These are phyloP conservation scores for Melinopterus prodromus DNA, from an alignment of 2,888 invertebrate genomes.

Conservation along the genomic window DNA sequence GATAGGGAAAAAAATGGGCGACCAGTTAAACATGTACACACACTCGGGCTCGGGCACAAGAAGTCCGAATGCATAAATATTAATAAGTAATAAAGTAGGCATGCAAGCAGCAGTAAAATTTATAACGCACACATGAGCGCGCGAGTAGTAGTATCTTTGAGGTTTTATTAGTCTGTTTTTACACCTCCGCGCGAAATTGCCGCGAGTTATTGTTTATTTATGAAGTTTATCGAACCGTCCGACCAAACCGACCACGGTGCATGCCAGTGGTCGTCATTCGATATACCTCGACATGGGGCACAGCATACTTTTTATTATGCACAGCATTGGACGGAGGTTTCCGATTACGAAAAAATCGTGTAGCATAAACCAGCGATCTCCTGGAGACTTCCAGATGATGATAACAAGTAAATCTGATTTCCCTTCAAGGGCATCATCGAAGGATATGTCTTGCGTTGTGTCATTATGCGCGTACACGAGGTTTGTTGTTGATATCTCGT, in stretches of 20 bases:
- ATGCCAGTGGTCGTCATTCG: not conserved
- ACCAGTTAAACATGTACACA: not conserved
- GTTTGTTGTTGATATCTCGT: not conserved
- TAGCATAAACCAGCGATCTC: not conserved
- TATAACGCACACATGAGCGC: not conserved
- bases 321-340: not conserved
- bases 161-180: slow-evolving; percentile 29
- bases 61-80: slow-evolving; percentile 28
- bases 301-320: not conserved
- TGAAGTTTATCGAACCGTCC: slow-evolving; percentile 30
- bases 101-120: not conserved
- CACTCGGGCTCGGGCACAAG: not conserved
- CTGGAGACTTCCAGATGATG: not conserved
- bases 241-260: not conserved
- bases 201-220: slow-evolving; percentile 30
- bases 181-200: slow-evolving; percentile 33
- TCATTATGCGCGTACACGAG: not conserved
- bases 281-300: not conserved
- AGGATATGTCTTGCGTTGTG: not conserved
- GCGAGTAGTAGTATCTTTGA: slow-evolving; percentile 7
- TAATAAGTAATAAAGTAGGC: slow-evolving; percentile 31
- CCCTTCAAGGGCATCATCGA: not conserved
- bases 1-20: not conserved
- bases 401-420: not conserved
- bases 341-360: not conserved